Base-by-base conservation (phyloP, 2,797 vertebrate genomes). In the Dryobates pubescens region DNA sequence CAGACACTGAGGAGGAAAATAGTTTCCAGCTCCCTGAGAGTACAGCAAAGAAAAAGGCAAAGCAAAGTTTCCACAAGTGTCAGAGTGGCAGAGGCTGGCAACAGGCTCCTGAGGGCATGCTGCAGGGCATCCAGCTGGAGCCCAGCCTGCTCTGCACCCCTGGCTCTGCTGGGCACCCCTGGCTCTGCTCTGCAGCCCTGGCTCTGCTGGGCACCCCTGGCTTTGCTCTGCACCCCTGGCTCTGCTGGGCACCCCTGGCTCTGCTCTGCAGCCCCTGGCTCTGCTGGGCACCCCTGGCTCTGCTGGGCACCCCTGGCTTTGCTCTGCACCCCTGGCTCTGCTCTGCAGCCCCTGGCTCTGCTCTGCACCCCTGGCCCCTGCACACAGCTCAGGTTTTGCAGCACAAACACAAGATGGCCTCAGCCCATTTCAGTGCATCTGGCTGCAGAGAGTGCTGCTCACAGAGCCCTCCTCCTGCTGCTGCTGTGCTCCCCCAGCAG, bases 11-110 rank as follows among this genome's bases (percentile, higher is more conserved):
- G 89, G 94, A 93, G 86, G 69, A 94, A 94, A 94, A 95, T 26
- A 91, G 58, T 95, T 97, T 96, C 97, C 97, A 96, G 17, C 75
- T 96, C 95, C 85, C 93, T 94, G 51, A 56, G 62, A 73, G 89
- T 8, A 51, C 49, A 51, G 49, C 49, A 51, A 51, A 51, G 13
- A 24, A 47, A 47, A 47, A 47, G 18, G 9, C 38, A 82, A 88
- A 63, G 73, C 90, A 81, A 94, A 79, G 86, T 81, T 93, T 96
- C 92, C 93, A 95, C 63, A 64, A 61, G 88, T 92, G 94, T 74
- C 91, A 93, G 96, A 68, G 71, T 87, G 89, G 29, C 76, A 89
- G 88, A 93, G 88, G 10, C 12, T 57, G 51, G 72, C 77, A 76
- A 74, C 70, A 23, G 10, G 73, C 85, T 89, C 91, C 14, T 8